These are phyloP conservation scores for Denticeps clupeoides DNA, from an alignment of 2,797 vertebrate species.

Conservation along the genomic window DNA sequence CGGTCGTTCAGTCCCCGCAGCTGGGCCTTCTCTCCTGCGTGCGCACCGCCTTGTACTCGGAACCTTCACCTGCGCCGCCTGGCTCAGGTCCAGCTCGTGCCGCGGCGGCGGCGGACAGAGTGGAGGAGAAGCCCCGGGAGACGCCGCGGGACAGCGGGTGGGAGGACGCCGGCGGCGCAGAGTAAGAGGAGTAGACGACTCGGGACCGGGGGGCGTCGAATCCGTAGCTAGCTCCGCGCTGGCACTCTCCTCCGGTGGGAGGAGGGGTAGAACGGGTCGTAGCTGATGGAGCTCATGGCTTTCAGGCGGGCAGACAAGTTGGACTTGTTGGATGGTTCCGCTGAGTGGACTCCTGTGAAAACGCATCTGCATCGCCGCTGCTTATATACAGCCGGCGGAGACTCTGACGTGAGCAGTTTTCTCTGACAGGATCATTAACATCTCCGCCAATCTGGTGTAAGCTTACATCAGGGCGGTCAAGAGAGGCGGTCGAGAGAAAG, in stretches of 20 bases:
- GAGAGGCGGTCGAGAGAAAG: slow-evolving; percentile 24
- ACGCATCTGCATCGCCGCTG: slow-evolving; percentile 37
- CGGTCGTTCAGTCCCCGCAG: slow-evolving; percentile 93
- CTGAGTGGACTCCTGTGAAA: slow-evolving; percentile 34
- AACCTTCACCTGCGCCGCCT: slow-evolving; percentile 78
- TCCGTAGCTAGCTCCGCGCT: slow-evolving; percentile 61
- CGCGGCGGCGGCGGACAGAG: slow-evolving; percentile 56
- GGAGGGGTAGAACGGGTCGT: slow-evolving; percentile 78
- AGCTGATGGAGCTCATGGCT: slow-evolving; percentile 79
- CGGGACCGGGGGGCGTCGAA: slow-evolving; percentile 58
- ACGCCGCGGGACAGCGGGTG: slow-evolving; percentile 48
- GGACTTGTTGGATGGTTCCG: slow-evolving; percentile 54
- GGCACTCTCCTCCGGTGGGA: slow-evolving; percentile 77
- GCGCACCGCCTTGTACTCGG: slow-evolving; percentile 79
- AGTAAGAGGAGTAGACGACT: slow-evolving; percentile 67
- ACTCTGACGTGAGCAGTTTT: slow-evolving; percentile 53
- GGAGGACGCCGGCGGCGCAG: no score
- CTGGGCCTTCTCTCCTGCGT: slow-evolving; percentile 91
- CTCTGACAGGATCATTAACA: slow-evolving; percentile 53
- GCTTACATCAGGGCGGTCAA: no score
- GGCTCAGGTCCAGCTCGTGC: slow-evolving; percentile 81
- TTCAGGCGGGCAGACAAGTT: slow-evolving; percentile 52
- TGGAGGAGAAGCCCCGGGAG: slow-evolving; percentile 65
- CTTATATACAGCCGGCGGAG: slow-evolving; percentile 49
- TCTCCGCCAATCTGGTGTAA: slow-evolving; percentile 39